phyloP scores from a whole-genome alignment of 2,113 vertebrate species.

The Columbina picui region DNA sequence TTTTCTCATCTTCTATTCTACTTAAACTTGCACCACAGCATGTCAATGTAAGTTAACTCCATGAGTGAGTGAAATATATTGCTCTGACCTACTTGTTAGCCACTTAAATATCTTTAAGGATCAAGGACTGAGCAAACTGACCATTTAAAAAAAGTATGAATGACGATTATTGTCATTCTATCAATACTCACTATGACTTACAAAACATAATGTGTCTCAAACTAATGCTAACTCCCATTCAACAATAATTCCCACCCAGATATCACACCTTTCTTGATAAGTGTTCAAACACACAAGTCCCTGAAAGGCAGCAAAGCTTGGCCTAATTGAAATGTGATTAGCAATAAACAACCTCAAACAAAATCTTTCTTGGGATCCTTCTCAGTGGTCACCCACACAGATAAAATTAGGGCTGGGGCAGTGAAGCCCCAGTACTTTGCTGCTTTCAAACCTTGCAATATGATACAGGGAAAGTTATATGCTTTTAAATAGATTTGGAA shows the following conservation, averaged over 20 bases:
- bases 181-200: not conserved
- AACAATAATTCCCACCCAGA: not conserved
- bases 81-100: not conserved
- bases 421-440: not conserved
- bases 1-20: not conserved
- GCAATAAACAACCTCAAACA: not conserved
- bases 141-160: not conserved
- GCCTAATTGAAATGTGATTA: fast-evolving
- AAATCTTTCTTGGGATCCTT: not conserved
- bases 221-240: not conserved
- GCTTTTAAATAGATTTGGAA: not conserved
- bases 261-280: not conserved
- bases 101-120: not conserved
- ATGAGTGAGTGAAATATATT: not conserved
- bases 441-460: not conserved
- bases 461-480: not conserved
- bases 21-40: not conserved
- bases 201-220: not conserved
- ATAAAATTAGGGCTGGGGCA: not conserved
- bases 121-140: not conserved
- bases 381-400: not conserved
- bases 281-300: not conserved
- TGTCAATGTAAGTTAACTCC: not conserved
- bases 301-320: not conserved
- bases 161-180: not conserved